These are phyloP conservation scores for Autographa gamma DNA, from an alignment of 2,888 invertebrate genomes.

Conservation along the genomic window DNA sequence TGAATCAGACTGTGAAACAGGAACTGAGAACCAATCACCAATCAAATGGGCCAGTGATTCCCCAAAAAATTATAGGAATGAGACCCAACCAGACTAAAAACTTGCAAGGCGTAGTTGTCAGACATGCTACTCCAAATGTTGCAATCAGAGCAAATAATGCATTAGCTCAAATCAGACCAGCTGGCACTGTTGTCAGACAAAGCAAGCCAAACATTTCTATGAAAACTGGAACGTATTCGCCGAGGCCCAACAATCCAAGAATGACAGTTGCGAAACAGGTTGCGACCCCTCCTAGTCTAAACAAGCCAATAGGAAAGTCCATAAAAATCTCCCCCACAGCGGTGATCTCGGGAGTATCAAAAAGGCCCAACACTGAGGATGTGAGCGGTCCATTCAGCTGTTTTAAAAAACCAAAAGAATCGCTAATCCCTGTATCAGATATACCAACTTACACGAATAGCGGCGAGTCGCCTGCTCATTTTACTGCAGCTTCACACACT, in stretches of 20 bases:
- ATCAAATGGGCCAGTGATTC: constrained; percentile 56
- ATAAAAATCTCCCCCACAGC: constrained; percentile 76
- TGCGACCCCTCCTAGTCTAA: constrained; percentile 59
- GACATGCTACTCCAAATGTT: constrained; percentile 70
- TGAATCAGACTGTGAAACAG: constrained; percentile 81
- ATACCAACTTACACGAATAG: constrained; percentile 60
- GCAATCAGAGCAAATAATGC: constrained; percentile 66
- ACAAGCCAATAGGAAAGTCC: constrained; percentile 65
- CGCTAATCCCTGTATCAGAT: constrained; percentile 72
- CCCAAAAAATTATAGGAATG: constrained; percentile 69
- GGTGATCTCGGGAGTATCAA: constrained; percentile 58
- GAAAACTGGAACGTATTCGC: constrained; percentile 60
- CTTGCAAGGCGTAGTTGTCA: constrained; percentile 71
- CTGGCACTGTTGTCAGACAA: constrained; percentile 57
- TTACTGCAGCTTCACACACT: constrained; percentile 70
- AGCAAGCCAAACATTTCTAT: constrained; percentile 70
- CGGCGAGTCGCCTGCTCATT: constrained; percentile 64
- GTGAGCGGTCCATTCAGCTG: constrained; percentile 75
- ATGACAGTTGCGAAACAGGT: constrained; percentile 64
- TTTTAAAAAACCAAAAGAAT: constrained; percentile 83
- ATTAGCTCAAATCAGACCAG: constrained; percentile 58
- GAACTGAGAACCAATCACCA: constrained; percentile 72
- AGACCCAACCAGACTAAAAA: constrained; percentile 64
- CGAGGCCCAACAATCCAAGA: constrained; percentile 66
- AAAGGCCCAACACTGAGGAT: constrained; percentile 71